Conservation (phyloP, 64 coral and sea anemone genomes). For the Montipora cactus region DNA sequence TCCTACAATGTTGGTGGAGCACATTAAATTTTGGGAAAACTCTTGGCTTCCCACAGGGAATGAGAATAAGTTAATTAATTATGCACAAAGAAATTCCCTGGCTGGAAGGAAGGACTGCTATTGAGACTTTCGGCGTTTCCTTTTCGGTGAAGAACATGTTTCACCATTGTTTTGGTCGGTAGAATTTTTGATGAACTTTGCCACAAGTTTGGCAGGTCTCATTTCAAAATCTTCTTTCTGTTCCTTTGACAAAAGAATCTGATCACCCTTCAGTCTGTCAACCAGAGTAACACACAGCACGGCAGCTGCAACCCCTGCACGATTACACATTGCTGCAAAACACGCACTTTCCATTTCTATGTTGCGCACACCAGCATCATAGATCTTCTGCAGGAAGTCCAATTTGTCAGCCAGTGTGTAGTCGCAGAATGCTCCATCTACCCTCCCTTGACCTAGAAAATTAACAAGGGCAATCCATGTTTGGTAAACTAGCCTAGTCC, state of each 20-base stretch:
- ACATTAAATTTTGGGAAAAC: no score
- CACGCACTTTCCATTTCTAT: constrained; percentile 98
- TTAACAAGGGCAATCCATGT: not conserved
- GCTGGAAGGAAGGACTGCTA: no score
- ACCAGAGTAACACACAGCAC: constrained; percentile 92
- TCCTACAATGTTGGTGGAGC: no score
- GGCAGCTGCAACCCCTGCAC: constrained; percentile 81
- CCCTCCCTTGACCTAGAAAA: constrained; percentile 86
- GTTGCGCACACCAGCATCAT: constrained; percentile 83
- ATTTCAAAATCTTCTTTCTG: constrained; percentile 83
- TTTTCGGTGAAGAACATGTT: not conserved
- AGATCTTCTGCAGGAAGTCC: constrained; percentile 70
- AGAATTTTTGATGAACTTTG: constrained; percentile 80
- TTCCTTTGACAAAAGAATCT: constrained; percentile 66
- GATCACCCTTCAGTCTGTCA: constrained; percentile 83
- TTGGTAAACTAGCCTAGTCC: no score
- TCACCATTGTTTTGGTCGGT: constrained; percentile 15
- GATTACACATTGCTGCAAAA: constrained; percentile 97
- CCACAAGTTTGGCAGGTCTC: constrained; percentile 81
- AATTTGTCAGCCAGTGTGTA: constrained; percentile 91
- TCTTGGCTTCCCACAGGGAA: no score
- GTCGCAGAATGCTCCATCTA: constrained; percentile 97
- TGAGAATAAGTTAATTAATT: no score
- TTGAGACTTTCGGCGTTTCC: not conserved
- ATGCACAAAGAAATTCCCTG: no score